Percentiles rank a stretch among this genome's conserved stretches.
Conservation (phyloP, 2,888 invertebrate species). For the Nebria salina region DNA sequence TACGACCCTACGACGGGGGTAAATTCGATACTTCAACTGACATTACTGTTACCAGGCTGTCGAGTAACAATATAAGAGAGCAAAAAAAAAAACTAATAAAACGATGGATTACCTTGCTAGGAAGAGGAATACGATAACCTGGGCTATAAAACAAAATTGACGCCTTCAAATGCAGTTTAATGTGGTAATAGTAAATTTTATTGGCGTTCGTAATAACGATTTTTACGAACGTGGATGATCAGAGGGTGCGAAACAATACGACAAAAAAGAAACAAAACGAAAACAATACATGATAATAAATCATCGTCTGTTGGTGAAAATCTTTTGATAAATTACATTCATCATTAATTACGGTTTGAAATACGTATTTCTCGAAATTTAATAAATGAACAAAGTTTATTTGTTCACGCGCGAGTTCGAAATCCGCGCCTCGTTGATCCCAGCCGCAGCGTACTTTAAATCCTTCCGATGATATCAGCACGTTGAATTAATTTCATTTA, state of each 20-base stretch:
- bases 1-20: background rate
- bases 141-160: constrained; percentile 2
- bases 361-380: constrained; percentile 29
- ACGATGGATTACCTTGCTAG: no score
- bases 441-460: background rate
- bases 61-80: background rate
- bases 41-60: no score
- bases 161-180: constrained; percentile 29
- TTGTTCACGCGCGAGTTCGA: constrained; percentile 9
- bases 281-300: constrained; percentile 38
- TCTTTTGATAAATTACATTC: constrained; percentile 44
- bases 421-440: constrained; percentile 10
- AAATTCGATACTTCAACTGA: background rate
- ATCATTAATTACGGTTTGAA: constrained; percentile 41
- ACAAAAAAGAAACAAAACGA: constrained; percentile 17
- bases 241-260: constrained; percentile 16
- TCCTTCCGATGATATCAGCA: background rate
- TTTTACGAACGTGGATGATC: background rate
- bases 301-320: constrained; percentile 43
- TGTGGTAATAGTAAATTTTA: constrained; percentile 35
- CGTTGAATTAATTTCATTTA: background rate
- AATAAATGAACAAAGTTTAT: constrained; percentile 40
- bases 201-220: constrained; percentile 13
- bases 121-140: background rate
- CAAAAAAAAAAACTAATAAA: background rate